Conservation (phyloP, 1,140 invertebrate species). For the Penaeus japonicus region DNA sequence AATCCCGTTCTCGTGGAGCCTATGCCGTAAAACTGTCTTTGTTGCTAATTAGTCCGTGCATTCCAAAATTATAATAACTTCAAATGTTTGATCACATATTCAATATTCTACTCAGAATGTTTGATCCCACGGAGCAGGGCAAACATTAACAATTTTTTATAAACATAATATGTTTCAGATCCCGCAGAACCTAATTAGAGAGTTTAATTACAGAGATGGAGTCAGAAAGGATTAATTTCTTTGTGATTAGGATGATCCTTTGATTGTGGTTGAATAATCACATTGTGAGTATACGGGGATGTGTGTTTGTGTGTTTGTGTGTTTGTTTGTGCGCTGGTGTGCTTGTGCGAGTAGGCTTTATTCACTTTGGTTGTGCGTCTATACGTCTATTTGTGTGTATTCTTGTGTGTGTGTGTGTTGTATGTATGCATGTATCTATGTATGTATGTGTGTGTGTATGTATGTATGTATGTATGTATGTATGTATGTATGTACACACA, state of each 20-base stretch:
- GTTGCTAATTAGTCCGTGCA: too few relatives aligned
- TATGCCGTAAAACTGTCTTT: too few relatives aligned
- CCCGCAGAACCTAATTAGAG: background rate
- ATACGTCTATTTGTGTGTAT: background rate
- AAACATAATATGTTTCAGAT: background rate
- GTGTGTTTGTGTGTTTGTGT: conserved; percentile 11
- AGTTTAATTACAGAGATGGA: background rate
- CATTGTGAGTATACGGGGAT: background rate
- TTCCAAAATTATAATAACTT: too few relatives aligned
- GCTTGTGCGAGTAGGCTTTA: background rate
- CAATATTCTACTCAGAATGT: too few relatives aligned
- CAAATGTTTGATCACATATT: too few relatives aligned
- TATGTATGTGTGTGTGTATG: background rate
- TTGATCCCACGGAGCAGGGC: background rate
- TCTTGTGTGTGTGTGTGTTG: background rate
- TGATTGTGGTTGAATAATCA: background rate
- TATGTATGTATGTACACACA: too few relatives aligned
- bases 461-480: background rate
- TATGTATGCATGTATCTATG: background rate
- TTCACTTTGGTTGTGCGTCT: too few relatives aligned
- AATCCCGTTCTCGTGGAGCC: too few relatives aligned
- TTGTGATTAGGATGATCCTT: background rate
- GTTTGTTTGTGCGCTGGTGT: background rate
- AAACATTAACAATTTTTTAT: background rate
- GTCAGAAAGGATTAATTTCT: background rate